These are phyloP conservation scores for Cotesia typhae DNA, from an alignment of 1,140 invertebrate genomes.

Conservation along the genomic window DNA sequence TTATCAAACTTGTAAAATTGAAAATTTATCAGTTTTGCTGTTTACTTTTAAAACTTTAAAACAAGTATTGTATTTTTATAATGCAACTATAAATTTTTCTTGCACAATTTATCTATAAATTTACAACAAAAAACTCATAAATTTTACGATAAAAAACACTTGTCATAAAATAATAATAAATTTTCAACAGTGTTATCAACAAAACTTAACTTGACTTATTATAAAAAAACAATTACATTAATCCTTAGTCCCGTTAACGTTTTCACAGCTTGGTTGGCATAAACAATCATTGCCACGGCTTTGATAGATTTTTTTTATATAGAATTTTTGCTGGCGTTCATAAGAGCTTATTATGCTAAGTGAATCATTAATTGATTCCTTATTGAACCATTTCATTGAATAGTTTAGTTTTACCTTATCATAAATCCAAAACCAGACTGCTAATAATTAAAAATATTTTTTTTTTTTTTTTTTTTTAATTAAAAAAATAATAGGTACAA, in stretches of 20 bases:
- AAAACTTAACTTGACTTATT: conserved; percentile 2
- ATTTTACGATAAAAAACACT: too few species aligned
- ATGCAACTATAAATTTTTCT: too few species aligned
- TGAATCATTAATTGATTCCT: conserved; percentile 2
- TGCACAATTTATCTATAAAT: too few species aligned
- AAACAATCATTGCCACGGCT: conserved; percentile 57
- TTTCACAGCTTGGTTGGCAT: conserved; percentile 60
- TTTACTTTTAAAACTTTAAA: too few species aligned
- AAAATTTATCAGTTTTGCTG: too few species aligned
- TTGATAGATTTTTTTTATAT: conserved; percentile 48
- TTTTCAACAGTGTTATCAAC: neutral
- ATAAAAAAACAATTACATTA: neutral
- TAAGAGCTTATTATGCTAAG: conserved; percentile 51
- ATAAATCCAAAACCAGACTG: neutral
- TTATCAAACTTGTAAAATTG: too few species aligned
- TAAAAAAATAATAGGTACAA: conserved; percentile 75
- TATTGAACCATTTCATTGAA: neutral
- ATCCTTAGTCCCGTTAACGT: too few species aligned
- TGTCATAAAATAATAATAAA: too few species aligned
- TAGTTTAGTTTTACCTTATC: neutral
- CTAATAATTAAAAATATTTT: neutral
- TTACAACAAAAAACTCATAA: too few species aligned
- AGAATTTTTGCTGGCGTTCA: conserved; percentile 49
- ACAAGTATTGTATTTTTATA: too few species aligned
- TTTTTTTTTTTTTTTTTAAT: conserved; percentile 39